Conservation (phyloP, 1,140 invertebrate genomes). For the Plutomurus gul region DNA sequence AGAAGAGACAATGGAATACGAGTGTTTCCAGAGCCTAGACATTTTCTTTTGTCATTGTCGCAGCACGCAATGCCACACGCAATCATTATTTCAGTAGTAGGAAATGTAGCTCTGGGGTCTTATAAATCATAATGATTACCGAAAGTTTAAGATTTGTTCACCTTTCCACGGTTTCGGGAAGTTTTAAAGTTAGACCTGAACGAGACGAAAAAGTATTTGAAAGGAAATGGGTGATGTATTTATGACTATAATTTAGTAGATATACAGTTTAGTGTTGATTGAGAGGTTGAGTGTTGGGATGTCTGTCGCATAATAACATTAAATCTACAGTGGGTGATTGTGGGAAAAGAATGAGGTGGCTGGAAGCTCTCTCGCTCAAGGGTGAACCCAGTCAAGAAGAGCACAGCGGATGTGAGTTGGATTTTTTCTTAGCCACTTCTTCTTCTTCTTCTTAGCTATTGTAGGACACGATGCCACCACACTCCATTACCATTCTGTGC, state of each 20-base stretch:
- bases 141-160: background rate
- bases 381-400: slow-evolving; percentile 3
- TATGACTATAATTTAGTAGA: background rate
- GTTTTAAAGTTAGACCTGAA: background rate
- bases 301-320: slow-evolving; percentile 22
- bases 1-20: too few relatives aligned
- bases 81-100: background rate
- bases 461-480: too few relatives aligned
- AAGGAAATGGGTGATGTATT: slow-evolving; percentile 9
- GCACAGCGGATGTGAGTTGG: background rate
- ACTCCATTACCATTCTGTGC: too few relatives aligned
- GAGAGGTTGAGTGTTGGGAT: background rate
- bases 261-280: slow-evolving; percentile 8
- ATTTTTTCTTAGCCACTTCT: background rate
- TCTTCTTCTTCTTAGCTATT: background rate
- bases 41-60: background rate
- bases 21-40: too few relatives aligned
- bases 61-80: background rate
- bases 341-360: background rate
- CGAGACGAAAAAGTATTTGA: background rate
- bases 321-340: slow-evolving; percentile 25
- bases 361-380: background rate
- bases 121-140: background rate
- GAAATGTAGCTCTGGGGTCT: background rate
- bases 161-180: too few relatives aligned